phyloP scores from a whole-genome alignment of 1,140 invertebrate species.

The Delia radicum region DNA sequence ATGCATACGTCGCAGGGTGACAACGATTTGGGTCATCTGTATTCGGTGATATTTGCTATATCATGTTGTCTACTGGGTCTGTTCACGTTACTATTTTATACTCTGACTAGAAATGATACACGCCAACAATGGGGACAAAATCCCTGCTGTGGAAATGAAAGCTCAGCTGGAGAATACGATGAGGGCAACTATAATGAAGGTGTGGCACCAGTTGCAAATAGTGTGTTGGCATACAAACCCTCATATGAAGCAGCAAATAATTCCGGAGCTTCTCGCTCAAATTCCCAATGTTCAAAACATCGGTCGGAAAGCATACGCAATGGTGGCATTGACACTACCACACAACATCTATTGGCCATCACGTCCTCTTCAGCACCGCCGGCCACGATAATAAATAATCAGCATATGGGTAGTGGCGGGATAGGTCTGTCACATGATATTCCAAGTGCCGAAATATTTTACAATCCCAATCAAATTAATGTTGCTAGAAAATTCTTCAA shows the following conservation, averaged over 20 bases:
- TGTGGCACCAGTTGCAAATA: conserved; percentile 36
- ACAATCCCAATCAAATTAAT: conserved; percentile 90
- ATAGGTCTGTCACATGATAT: conserved; percentile 38
- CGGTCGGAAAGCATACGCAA: conserved; percentile 48
- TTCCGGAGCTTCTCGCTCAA: conserved; percentile 61
- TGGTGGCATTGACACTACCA: conserved; percentile 31
- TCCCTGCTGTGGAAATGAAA: conserved; percentile 26
- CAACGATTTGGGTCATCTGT: conserved; percentile 10
- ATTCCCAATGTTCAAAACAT: conserved; percentile 62
- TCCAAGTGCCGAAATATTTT: conserved; percentile 75
- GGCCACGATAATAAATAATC: conserved; percentile 42
- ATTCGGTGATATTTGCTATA: conserved; percentile 74
- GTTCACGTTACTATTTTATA: conserved; percentile 86
- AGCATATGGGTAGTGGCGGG: conserved; percentile 46
- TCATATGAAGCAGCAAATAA: conserved; percentile 52
- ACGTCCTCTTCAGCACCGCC: conserved; percentile 13
- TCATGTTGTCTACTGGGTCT: conserved; percentile 71
- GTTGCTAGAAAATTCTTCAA: conserved; percentile 90
- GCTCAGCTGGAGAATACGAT: neutral
- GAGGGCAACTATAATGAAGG: conserved; percentile 31
- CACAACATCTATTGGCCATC: conserved; percentile 1
- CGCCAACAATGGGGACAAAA: conserved; percentile 65
- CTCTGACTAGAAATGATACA: conserved; percentile 79
- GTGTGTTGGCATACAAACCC: conserved; percentile 39
- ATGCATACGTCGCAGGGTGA: conserved; percentile 42